phyloP scores from a whole-genome alignment of 2,888 invertebrate genomes.

The Isoperla grammatica region DNA sequence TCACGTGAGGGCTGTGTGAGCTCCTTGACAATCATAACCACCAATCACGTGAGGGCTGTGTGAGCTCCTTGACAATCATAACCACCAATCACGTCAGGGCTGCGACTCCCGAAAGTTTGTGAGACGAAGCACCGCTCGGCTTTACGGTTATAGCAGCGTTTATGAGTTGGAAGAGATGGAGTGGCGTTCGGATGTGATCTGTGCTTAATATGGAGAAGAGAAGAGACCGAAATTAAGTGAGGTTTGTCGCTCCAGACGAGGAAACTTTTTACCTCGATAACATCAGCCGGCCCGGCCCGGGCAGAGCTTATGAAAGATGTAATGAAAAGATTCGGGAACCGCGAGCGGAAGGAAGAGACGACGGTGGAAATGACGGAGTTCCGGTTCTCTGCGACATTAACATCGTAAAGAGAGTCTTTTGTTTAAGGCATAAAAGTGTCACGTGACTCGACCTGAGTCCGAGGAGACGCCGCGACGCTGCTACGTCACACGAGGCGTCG shows the following conservation, averaged over 20 bases:
- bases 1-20: background rate
- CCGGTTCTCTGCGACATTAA: slow-evolving; percentile 11
- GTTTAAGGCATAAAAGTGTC: slow-evolving; percentile 15
- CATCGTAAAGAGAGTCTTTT: slow-evolving; percentile 14
- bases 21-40: background rate
- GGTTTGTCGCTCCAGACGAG: slow-evolving; percentile 2
- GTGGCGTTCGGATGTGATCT: slow-evolving; percentile 12
- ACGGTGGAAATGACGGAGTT: slow-evolving; percentile 11
- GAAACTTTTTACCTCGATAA: slow-evolving; percentile 18
- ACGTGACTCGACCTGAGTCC: background rate
- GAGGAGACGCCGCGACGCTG: background rate
- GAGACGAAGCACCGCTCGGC: slow-evolving; percentile 1
- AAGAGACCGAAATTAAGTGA: slow-evolving; percentile 15
- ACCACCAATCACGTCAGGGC: background rate
- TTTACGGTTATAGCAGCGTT: slow-evolving; percentile 17
- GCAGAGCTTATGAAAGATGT: slow-evolving; percentile 15
- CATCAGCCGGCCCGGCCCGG: slow-evolving; percentile 1
- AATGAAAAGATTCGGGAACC: slow-evolving; percentile 18
- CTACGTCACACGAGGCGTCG: too few relatives aligned
- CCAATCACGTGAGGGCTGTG: background rate
- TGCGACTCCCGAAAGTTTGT: background rate
- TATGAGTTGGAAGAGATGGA: slow-evolving; percentile 17
- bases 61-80: background rate
- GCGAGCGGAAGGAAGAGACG: slow-evolving; percentile 9
- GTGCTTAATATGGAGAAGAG: slow-evolving; percentile 20